These are phyloP conservation scores for Grammomys surdaster DNA, from an alignment of 2,113 vertebrate genomes.

Conservation along the genomic window DNA sequence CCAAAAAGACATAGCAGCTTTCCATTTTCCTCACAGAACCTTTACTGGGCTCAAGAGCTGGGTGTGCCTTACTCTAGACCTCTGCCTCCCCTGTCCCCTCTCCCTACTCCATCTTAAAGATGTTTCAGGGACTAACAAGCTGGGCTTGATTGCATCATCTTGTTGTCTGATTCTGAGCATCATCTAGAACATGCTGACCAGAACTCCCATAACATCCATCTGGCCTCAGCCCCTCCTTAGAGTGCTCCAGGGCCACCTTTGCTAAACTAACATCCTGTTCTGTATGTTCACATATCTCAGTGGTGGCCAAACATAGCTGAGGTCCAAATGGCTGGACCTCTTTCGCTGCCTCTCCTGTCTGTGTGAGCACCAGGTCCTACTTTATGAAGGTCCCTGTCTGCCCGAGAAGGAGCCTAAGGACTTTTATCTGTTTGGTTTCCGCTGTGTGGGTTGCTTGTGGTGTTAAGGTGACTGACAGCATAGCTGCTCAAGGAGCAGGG, in stretches of 20 bases:
- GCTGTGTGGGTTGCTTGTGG: too few relatives aligned
- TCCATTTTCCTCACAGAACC: neutral
- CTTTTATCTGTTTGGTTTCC: neutral
- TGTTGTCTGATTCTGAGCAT: neutral
- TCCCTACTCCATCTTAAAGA: neutral
- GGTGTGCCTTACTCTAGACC: neutral
- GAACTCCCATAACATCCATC: fast-evolving
- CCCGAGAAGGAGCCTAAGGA: neutral
- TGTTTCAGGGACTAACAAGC: neutral
- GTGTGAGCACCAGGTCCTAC: too few relatives aligned
- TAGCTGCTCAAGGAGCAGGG: neutral
- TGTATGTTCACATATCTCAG: neutral
- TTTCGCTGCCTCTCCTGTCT: neutral
- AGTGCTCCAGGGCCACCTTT: neutral
- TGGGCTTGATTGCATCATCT: neutral
- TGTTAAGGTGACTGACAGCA: fast-evolving
- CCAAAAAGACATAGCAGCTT: neutral
- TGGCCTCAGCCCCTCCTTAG: neutral
- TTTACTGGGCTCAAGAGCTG: neutral
- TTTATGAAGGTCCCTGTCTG: neutral
- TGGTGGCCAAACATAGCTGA: neutral
- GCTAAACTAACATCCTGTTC: neutral
- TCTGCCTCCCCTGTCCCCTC: too few relatives aligned
- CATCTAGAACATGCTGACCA: too few relatives aligned
- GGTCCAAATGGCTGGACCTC: neutral